Evolutionary conservation across 2,113 vertebrate species (phyloP).

Genomic region (Podarcis raffonei): DNA sequence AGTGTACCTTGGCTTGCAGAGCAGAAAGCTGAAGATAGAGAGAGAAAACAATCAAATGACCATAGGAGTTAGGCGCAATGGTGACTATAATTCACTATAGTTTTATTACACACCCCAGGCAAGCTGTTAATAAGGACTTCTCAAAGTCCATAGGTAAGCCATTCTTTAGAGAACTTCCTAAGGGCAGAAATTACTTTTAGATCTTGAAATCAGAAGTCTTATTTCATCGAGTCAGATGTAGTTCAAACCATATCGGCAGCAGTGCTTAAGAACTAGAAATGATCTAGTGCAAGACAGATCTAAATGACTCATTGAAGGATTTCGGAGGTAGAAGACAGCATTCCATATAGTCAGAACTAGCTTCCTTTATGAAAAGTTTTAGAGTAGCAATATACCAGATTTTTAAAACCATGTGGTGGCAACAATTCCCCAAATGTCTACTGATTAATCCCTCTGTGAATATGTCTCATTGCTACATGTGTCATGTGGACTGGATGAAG

Average conservation of each 20-base stretch:
- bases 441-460: neutral
- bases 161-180: constrained; percentile 33
- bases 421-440: neutral
- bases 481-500: neutral
- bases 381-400: constrained; percentile 2
- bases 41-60: constrained; percentile 30
- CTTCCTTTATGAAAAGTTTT: neutral
- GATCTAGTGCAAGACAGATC: constrained; percentile 38
- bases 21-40: constrained; percentile 88
- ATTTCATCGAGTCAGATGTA: constrained; percentile 31
- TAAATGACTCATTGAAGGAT: constrained; percentile 12
- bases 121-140: constrained; percentile 21
- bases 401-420: neutral
- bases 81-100: constrained; percentile 29
- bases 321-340: constrained; percentile 45
- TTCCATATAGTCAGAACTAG: constrained; percentile 43
- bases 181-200: neutral
- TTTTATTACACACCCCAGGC: neutral
- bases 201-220: constrained; percentile 37
- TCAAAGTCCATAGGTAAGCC: constrained; percentile 30
- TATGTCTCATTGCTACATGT: neutral
- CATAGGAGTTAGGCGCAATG: constrained; percentile 8
- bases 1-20: constrained; percentile 97
- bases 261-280: constrained; percentile 15
- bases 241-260: constrained; percentile 8